phyloP scores from a whole-genome alignment of 1,140 invertebrate species.

The Neodiprion virginianus region DNA sequence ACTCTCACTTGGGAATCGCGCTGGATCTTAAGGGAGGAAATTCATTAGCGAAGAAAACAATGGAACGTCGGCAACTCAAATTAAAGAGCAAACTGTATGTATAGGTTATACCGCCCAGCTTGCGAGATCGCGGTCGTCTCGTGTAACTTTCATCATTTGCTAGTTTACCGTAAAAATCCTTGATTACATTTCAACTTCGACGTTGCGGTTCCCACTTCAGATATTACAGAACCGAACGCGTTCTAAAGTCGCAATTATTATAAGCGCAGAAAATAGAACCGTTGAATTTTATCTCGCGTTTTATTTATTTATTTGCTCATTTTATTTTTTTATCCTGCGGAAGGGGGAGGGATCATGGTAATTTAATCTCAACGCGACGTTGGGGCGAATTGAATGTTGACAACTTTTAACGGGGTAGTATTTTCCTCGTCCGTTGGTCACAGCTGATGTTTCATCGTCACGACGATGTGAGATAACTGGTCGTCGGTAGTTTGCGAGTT shows the following conservation, averaged over 20 bases:
- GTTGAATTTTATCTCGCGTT: too few species aligned
- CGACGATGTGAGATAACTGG: not conserved
- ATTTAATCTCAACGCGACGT: too few species aligned
- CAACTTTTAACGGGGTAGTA: not conserved
- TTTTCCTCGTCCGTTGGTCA: not conserved
- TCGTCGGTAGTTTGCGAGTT: not conserved
- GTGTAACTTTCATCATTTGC: not conserved
- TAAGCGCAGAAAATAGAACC: too few species aligned
- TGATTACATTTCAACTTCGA: too few species aligned
- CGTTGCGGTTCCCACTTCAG: too few species aligned
- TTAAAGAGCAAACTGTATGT: not conserved
- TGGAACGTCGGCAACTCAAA: not conserved
- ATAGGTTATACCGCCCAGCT: too few species aligned
- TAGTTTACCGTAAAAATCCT: not conserved
- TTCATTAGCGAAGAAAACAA: constrained; percentile 4
- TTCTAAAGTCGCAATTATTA: too few species aligned
- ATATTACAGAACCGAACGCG: too few species aligned
- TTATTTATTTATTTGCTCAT: too few species aligned
- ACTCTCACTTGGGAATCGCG: constrained; percentile 8
- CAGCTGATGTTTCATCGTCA: not conserved
- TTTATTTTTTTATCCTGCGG: too few species aligned
- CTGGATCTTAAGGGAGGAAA: constrained; percentile 42
- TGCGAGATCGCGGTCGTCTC: not conserved
- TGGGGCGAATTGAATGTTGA: too few species aligned
- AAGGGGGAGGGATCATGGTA: too few species aligned